phyloP scores from a whole-genome alignment of 2,888 invertebrate species.

The Drosophila cognata region DNA sequence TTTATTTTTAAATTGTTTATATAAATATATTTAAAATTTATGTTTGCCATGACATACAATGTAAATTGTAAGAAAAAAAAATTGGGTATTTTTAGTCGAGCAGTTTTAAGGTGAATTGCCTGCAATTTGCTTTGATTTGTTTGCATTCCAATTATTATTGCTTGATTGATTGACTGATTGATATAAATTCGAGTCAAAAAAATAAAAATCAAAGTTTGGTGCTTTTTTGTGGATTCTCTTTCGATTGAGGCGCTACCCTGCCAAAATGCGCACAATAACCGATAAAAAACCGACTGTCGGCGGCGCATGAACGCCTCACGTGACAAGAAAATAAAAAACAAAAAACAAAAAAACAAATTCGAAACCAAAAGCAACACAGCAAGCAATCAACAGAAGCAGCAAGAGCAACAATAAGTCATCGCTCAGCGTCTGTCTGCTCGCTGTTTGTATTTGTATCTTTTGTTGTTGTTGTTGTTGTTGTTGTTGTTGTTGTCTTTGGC shows the following conservation, averaged over 20 bases:
- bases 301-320: constrained; percentile 32
- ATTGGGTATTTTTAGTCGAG: neutral
- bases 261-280: neutral
- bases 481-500: constrained; percentile 15
- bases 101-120: neutral
- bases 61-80: neutral
- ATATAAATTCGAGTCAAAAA: constrained; percentile 21
- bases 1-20: no score
- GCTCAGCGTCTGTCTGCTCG: constrained; percentile 4
- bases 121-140: constrained; percentile 20
- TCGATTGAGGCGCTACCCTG: neutral
- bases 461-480: neutral
- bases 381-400: constrained; percentile 17
- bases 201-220: constrained; percentile 4
- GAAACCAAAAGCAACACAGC: constrained; percentile 23
- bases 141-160: constrained; percentile 11
- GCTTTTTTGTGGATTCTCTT: neutral
- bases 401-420: constrained; percentile 17
- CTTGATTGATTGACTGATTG: constrained; percentile 36
- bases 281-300: constrained; percentile 6
- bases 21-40: neutral
- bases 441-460: neutral
- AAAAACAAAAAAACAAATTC: neutral
- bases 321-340: constrained; percentile 10
- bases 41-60: neutral